Evolutionary conservation across 1,140 invertebrate species (phyloP).

Genomic region (Drosophila chauvacae): DNA sequence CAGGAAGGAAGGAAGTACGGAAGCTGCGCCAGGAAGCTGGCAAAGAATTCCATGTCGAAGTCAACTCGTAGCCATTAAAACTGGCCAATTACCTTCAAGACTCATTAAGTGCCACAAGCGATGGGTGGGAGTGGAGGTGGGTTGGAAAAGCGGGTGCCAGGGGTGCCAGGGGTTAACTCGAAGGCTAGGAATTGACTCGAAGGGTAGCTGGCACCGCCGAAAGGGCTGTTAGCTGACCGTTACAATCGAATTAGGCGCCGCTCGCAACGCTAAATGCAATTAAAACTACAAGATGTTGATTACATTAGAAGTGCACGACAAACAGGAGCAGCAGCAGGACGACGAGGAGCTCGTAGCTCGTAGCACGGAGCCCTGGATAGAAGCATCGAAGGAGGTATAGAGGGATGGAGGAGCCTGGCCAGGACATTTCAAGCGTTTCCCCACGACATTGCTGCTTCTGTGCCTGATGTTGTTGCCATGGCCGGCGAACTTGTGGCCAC

Average conservation of each 20-base stretch:
- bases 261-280: constrained; percentile 79
- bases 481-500: constrained; percentile 32
- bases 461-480: constrained; percentile 30
- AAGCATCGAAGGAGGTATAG: neutral
- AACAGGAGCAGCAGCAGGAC: constrained; percentile 44
- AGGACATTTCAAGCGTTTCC: constrained; percentile 51
- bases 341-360: neutral
- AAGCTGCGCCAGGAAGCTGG: constrained; percentile 46
- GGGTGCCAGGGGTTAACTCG: neutral
- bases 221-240: constrained; percentile 68
- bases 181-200: neutral
- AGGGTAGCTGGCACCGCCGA: constrained; percentile 4
- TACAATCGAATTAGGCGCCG: constrained; percentile 80
- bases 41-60: constrained; percentile 62
- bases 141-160: neutral
- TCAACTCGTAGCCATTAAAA: constrained; percentile 75
- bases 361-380: neutral
- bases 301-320: constrained; percentile 77
- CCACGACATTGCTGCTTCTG: constrained; percentile 1
- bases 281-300: constrained; percentile 81
- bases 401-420: neutral
- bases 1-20: constrained; percentile 24
- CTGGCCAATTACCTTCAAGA: constrained; percentile 79
- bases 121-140: constrained; percentile 4
- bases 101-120: constrained; percentile 75